phyloP scores from a whole-genome alignment of 2,797 vertebrate species.

The Spinus pinus region DNA sequence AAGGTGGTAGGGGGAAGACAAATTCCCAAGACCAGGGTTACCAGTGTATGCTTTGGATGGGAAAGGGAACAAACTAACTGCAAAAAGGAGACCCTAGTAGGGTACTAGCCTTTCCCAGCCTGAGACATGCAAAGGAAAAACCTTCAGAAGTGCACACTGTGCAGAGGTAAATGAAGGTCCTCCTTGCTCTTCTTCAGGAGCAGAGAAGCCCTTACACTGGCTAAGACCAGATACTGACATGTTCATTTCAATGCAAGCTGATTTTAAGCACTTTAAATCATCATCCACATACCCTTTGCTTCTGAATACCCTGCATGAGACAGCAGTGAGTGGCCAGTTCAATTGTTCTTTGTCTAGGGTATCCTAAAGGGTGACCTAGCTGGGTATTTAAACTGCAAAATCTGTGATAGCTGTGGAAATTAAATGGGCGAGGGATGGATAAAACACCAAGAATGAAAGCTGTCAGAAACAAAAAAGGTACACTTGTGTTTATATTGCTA shows the following conservation, averaged over 20 bases:
- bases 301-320: background rate
- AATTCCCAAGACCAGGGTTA: background rate
- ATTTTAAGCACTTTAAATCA: background rate
- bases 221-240: background rate
- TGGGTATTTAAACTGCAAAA: background rate
- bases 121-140: background rate
- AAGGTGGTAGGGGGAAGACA: background rate
- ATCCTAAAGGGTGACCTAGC: background rate
- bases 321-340: background rate
- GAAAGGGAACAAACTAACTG: background rate
- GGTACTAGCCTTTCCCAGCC: background rate
- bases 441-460: background rate
- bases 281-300: background rate
- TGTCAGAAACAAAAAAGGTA: background rate
- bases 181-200: background rate
- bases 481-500: background rate
- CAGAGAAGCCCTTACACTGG: accelerated
- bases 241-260: background rate
- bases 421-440: background rate
- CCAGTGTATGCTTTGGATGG: background rate
- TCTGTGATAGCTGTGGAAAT: background rate
- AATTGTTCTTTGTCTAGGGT: background rate
- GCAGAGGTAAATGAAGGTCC: background rate
- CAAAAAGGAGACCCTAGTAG: background rate
- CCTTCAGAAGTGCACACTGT: background rate